Evolutionary conservation across 2,113 vertebrate genomes (phyloP).

Genomic region (Mesoclemmys tuberculata): DNA sequence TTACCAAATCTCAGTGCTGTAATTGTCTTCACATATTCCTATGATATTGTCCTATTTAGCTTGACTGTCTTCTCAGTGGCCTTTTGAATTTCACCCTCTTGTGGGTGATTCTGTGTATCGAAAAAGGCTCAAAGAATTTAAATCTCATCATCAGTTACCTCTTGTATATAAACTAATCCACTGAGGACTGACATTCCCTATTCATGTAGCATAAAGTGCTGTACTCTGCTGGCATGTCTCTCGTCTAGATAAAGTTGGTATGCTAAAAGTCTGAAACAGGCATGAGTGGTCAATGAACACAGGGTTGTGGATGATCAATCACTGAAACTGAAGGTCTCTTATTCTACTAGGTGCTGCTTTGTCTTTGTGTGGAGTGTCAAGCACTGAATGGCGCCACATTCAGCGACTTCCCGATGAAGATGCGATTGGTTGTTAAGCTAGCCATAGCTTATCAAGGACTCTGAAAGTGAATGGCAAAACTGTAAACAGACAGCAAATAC

Average conservation of each 20-base stretch:
- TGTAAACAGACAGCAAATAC: not conserved
- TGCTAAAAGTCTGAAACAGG: not conserved
- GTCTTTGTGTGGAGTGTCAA: too few species aligned
- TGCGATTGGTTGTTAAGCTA: not conserved
- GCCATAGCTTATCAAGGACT: not conserved
- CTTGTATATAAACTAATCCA: not conserved
- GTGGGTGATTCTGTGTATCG: not conserved
- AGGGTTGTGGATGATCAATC: not conserved
- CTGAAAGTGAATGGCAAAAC: not conserved
- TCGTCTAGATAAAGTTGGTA: not conserved
- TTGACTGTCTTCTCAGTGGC: not conserved
- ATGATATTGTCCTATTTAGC: too few species aligned
- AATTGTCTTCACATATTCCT: too few species aligned
- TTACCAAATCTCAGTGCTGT: too few species aligned
- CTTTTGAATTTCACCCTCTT: not conserved
- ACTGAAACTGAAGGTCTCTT: not conserved
- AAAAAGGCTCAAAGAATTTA: not conserved
- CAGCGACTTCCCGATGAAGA: not conserved
- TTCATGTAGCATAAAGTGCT: not conserved
- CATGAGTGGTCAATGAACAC: not conserved
- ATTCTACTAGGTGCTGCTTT: not conserved
- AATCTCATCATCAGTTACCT: not conserved
- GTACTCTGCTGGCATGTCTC: not conserved
- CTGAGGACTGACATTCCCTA: not conserved
- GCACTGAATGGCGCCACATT: too few species aligned